Conservation (phyloP, 2,888 invertebrate species). For the Coremacera marginata region DNA sequence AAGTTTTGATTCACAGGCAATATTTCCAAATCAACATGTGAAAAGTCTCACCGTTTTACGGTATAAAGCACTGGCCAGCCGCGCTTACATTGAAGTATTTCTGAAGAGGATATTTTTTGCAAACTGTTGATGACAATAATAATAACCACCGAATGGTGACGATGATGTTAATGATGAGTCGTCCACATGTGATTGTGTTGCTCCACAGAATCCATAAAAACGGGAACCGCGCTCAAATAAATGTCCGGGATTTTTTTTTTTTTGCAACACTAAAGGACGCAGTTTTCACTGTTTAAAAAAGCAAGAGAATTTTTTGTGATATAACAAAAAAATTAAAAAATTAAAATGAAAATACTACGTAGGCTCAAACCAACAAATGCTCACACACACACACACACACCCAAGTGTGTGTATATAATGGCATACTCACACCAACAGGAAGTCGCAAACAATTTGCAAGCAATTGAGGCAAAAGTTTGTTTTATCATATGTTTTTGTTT, state of each 20-base stretch:
- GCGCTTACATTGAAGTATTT: constrained; percentile 38
- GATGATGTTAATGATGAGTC: constrained; percentile 1
- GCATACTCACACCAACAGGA: constrained; percentile 32
- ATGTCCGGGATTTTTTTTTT: constrained; percentile 24
- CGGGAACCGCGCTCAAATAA: constrained; percentile 26
- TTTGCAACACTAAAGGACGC: constrained; percentile 12
- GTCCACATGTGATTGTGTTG: not conserved
- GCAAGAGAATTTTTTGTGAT: not conserved
- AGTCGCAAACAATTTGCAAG: constrained; percentile 54
- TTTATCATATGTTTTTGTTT: constrained; percentile 40
- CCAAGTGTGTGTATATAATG: not conserved
- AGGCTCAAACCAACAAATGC: constrained; percentile 23
- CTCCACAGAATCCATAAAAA: not conserved
- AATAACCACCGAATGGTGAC: not conserved
- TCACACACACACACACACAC: constrained; percentile 27
- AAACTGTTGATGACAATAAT: constrained; percentile 33
- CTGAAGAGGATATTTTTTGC: not conserved
- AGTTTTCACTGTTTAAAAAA: constrained; percentile 15
- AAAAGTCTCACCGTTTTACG: constrained; percentile 21
- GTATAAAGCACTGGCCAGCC: constrained; percentile 31
- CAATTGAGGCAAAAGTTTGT: constrained; percentile 47
- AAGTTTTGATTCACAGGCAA: too few species aligned
- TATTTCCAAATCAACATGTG: too few species aligned
- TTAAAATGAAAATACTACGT: constrained; percentile 24
- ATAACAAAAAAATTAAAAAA: not conserved